Evolutionary conservation across 1,140 invertebrate species (phyloP), one percentile per base, ranked within the genome.

Genomic region (Drosophila hydei): DNA sequence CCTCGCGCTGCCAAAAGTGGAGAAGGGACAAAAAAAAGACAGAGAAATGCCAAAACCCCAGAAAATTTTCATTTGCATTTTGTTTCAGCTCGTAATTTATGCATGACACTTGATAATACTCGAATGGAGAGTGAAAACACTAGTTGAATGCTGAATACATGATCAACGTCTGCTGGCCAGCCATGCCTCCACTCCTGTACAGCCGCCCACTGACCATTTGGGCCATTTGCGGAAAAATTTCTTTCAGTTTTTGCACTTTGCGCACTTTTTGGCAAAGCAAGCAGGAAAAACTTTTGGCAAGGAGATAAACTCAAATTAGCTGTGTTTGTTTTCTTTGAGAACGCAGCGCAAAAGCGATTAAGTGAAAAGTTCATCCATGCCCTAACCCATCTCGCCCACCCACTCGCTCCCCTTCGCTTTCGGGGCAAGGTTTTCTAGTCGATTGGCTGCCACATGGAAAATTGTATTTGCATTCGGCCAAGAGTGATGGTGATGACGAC

Each of bases 291-390:
- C 50, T 72, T 75, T 68, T 56, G 43, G n/a, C 72, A 62, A 42
- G 63, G 16, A 85, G 77, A 85, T 85, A 87, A 77, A 85, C 60
- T 81, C 83, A 88, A 87, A 87, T 87, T 87, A 87, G 77, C 77
- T 81, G 65, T 87, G 81, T 88, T 88, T 87, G 81, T 81, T 81
- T 85, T 87, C 74, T 62, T 75, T 77, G 55, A 69, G 88, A 87
- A 81, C 74, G 83, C 83, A 78, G 60, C 58, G 77, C 54, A 81
- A 87, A 87, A 87, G 81, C 83, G 81, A 87, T 87, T 87, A 87
- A 87, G 83, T 87, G 81, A 87, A 87, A 87, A 87, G 43, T 87
- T 87, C 63, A 30, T 42, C 30, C 12, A 19, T 4, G 21, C 6
- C 16, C n/a, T n/a, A n/a, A n/a, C n/a, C n/a, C n/a, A n/a, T n/a